A percentile compares a stretch with the other conserved stretches of the same genome.
phyloP scores from a whole-genome alignment of 2,113 vertebrate species.

The Manacus vitellinus region DNA sequence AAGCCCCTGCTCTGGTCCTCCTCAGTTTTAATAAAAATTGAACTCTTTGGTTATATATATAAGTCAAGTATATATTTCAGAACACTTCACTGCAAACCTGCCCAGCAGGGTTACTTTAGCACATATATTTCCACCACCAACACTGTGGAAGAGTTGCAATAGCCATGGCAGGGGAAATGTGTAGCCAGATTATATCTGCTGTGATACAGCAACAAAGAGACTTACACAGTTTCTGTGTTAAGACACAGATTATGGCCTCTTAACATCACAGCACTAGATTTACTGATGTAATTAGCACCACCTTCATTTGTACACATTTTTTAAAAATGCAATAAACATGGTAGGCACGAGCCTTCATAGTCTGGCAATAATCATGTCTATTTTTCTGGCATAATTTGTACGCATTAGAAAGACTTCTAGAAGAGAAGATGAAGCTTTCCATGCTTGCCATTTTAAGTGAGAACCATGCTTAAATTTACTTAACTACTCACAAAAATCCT shows the following conservation, averaged over 20 bases:
- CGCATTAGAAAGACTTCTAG: background rate
- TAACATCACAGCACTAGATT: background rate
- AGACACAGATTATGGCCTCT: background rate
- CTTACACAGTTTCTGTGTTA: background rate
- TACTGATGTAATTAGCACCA: background rate
- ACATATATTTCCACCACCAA: background rate
- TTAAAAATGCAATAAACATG: background rate
- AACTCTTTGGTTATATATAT: background rate
- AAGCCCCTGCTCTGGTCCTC: background rate
- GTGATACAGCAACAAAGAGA: background rate
- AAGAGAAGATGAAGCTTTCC: background rate
- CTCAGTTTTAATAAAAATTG: background rate
- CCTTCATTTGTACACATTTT: background rate
- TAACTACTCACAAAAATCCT: background rate
- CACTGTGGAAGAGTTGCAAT: background rate
- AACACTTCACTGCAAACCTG: background rate
- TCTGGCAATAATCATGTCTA: background rate
- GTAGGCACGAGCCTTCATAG: background rate
- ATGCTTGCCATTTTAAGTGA: background rate
- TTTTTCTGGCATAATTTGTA: background rate
- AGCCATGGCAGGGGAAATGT: fast-evolving
- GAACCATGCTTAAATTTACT: background rate
- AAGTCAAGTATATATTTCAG: background rate
- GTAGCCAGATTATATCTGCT: background rate
- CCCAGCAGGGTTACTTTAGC: background rate